These are phyloP conservation scores for Drosophila pectinifera DNA, from an alignment of 1,140 invertebrate genomes.

Conservation along the genomic window DNA sequence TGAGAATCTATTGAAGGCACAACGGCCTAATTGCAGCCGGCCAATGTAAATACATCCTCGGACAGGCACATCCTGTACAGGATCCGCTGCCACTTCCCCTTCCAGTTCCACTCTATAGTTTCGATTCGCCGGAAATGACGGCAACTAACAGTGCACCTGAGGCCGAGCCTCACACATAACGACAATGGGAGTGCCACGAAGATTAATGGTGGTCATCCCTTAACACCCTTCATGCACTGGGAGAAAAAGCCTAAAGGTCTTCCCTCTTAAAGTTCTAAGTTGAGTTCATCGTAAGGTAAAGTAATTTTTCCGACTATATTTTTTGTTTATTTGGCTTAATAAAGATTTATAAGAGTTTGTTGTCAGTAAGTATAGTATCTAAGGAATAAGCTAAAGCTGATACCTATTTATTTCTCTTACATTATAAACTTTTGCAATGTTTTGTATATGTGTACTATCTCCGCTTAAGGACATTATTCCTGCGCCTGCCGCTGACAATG, in stretches of 20 bases:
- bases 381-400: neutral
- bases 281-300: neutral
- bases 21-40: conserved; percentile 22
- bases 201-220: conserved; percentile 28
- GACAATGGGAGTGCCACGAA: conserved; percentile 20
- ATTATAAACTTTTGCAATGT: neutral
- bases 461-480: neutral
- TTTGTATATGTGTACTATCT: neutral
- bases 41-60: conserved; percentile 33
- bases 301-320: no score
- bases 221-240: neutral
- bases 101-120: neutral
- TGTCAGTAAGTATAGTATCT: neutral
- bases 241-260: no score
- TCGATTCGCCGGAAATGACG: conserved; percentile 25
- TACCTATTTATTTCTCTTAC: neutral
- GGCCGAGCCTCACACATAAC: conserved; percentile 10
- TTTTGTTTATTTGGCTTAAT: neutral
- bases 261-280: no score
- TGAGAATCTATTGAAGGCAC: neutral
- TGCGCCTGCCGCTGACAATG: conserved; percentile 34
- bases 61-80: conserved; percentile 3
- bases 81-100: conserved; percentile 13
- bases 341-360: neutral
- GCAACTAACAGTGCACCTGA: conserved; percentile 26